These are phyloP conservation scores for Drosophila peninsularis DNA, from an alignment of 2,888 invertebrate genomes.

Conservation along the genomic window DNA sequence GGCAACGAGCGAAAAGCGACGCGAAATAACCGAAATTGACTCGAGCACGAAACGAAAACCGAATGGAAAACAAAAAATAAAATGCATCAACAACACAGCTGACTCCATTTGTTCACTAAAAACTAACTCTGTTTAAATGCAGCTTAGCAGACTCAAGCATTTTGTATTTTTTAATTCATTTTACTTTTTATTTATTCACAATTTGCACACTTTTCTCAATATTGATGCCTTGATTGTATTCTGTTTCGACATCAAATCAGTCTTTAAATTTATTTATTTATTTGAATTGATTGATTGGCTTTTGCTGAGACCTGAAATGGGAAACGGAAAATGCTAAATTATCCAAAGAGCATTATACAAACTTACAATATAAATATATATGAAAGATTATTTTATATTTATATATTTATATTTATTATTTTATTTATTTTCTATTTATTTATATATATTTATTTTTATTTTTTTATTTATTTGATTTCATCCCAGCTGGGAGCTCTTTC, in stretches of 20 bases:
- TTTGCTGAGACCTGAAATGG: conserved; percentile 42
- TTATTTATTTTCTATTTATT: too few species aligned
- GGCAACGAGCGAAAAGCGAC: conserved; percentile 32
- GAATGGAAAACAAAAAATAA: conserved; percentile 58
- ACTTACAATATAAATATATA: not conserved
- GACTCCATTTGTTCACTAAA: conserved; percentile 69
- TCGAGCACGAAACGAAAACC: conserved; percentile 17
- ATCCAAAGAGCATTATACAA: not conserved
- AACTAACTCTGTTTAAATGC: not conserved
- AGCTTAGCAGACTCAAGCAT: not conserved
- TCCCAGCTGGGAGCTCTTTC: too few species aligned
- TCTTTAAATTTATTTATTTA: conserved; percentile 37
- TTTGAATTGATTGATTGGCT: conserved; percentile 18
- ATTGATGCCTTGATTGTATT: conserved; percentile 15
- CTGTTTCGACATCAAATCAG: conserved; percentile 46
- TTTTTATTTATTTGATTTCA: too few species aligned
- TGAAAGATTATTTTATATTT: not conserved
- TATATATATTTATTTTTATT: too few species aligned
- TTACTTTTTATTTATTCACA: too few species aligned
- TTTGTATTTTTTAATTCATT: not conserved
- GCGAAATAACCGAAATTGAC: conserved; percentile 33
- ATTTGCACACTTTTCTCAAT: too few species aligned
- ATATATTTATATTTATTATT: not conserved
- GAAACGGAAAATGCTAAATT: not conserved
- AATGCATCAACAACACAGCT: conserved; percentile 34